Conservation (phyloP, 2,797 vertebrate genomes). For the Acomys russatus region DNA sequence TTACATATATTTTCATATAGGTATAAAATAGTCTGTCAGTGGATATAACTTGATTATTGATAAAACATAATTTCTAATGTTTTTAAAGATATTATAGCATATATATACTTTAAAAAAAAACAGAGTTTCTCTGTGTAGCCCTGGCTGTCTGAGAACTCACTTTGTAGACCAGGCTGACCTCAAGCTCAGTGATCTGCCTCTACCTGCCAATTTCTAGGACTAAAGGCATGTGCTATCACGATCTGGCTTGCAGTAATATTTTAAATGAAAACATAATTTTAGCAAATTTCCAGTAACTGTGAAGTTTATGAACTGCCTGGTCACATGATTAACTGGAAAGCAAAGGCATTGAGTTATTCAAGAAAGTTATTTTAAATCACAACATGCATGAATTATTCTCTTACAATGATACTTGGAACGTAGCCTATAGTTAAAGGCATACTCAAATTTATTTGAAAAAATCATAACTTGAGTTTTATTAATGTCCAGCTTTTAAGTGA, state of each 20-base stretch:
- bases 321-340: slow-evolving; percentile 71
- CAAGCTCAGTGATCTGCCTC: no score
- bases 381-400: slow-evolving; percentile 64
- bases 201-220: no score
- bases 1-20: not conserved
- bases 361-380: slow-evolving; percentile 53
- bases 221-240: no score
- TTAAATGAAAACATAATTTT: slow-evolving; percentile 40
- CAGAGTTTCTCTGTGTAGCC: no score
- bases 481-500: slow-evolving; percentile 68
- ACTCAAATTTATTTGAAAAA: slow-evolving; percentile 60
- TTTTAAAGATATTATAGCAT: not conserved
- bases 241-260: not conserved
- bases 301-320: slow-evolving; percentile 53
- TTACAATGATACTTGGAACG: slow-evolving; percentile 64
- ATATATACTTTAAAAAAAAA: no score
- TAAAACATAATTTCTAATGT: not conserved
- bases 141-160: no score
- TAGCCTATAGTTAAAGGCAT: slow-evolving; percentile 66
- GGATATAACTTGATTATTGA: not conserved
- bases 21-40: not conserved
- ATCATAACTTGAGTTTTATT: slow-evolving; percentile 68
- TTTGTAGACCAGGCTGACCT: no score
- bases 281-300: slow-evolving; percentile 62
- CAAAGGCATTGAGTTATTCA: slow-evolving; percentile 65